Percentiles rank a stretch among this genome's conserved stretches.
Conservation (phyloP, 30 jellyfish, hydroid and myxozoan genomes). For the Aurelia sp. region DNA sequence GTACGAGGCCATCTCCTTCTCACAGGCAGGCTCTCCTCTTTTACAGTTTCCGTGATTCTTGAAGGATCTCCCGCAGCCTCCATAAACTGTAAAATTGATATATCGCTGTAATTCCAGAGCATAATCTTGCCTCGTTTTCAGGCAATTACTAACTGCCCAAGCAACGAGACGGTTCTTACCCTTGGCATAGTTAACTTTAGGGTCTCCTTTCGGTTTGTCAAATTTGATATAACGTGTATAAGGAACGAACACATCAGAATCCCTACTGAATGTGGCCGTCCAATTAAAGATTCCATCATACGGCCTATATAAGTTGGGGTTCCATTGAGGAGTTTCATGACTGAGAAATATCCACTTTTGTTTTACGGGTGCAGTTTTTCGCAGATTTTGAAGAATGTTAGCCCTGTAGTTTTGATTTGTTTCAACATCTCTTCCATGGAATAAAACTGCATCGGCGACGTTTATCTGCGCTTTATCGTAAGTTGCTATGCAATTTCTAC, state of each 20-base stretch:
- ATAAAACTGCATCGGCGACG: constrained; percentile 13
- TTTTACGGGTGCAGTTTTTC: background rate
- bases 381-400: background rate
- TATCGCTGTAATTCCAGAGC: constrained; percentile 71
- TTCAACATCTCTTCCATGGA: constrained; percentile 53
- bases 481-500: constrained; percentile 11
- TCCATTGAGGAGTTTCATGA: constrained; percentile 40
- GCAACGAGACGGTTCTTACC: constrained; percentile 57
- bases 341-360: constrained; percentile 44
- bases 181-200: constrained; percentile 51
- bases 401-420: background rate
- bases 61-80: constrained; percentile 63
- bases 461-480: background rate
- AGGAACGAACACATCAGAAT: constrained; percentile 35
- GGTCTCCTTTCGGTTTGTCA: background rate
- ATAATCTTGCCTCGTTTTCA: constrained; percentile 55
- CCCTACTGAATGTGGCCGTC: constrained; percentile 41
- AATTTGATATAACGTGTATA: background rate
- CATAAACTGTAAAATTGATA: constrained; percentile 73
- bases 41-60: constrained; percentile 62
- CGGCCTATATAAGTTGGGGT: background rate
- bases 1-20: constrained; percentile 41
- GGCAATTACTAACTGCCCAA: constrained; percentile 83
- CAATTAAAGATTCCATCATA: constrained; percentile 36
- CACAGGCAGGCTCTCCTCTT: constrained; percentile 33